Evolutionary conservation across 2,113 vertebrate species (phyloP).

Genomic region (Himantopus leucocephalus): DNA sequence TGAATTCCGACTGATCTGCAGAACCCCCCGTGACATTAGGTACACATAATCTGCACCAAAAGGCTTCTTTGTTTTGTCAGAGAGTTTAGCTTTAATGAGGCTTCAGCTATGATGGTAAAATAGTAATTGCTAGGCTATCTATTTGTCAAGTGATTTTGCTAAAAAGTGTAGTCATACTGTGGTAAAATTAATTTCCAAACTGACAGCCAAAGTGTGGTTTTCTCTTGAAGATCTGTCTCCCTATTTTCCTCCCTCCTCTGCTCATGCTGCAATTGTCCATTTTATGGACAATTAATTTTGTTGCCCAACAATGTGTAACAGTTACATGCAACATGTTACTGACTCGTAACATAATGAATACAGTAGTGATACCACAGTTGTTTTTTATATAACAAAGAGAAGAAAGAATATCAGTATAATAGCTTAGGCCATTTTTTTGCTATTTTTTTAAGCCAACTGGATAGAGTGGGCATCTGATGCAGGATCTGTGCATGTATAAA

Average conservation of each 20-base stretch:
- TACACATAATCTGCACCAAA: not conserved
- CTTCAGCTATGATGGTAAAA: not conserved
- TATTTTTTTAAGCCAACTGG: not conserved
- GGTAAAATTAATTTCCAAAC: not conserved
- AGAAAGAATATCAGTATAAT: not conserved
- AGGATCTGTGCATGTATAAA: not conserved
- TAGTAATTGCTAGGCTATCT: not conserved
- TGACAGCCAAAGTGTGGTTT: not conserved
- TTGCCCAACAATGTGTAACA: not conserved
- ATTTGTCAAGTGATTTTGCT: not conserved
- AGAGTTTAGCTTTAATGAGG: not conserved
- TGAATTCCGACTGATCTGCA: not conserved
- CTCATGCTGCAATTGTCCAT: not conserved
- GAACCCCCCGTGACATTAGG: not conserved
- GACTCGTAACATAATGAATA: not conserved
- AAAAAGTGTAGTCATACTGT: not conserved
- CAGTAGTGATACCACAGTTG: not conserved
- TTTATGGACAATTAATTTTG: not conserved
- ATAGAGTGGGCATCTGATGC: not conserved
- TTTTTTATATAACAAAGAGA: not conserved
- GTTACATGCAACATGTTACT: not conserved
- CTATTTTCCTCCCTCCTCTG: not conserved
- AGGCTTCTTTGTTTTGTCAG: not conserved
- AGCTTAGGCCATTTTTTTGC: accelerated
- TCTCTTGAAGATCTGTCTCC: not conserved